These are phyloP conservation scores for Cryptus viduatorius DNA, from an alignment of 2,888 invertebrate genomes.

Conservation along the genomic window DNA sequence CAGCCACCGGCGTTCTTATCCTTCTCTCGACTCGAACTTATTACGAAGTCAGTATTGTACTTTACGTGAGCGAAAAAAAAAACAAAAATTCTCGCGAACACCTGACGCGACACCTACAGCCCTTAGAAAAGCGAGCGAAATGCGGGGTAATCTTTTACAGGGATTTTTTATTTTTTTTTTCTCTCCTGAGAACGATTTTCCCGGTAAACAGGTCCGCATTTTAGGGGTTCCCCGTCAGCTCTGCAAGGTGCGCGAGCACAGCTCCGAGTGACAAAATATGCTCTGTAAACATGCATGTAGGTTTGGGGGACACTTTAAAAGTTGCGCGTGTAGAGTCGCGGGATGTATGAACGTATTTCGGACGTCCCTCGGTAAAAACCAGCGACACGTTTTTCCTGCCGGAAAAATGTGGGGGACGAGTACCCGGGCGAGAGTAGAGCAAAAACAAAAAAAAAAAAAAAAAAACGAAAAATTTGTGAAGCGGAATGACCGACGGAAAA, in stretches of 20 bases:
- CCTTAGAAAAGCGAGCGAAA: not conserved
- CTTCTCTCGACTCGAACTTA: constrained; percentile 9
- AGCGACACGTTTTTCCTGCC: not conserved
- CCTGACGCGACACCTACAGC: not conserved
- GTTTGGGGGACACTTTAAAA: not conserved
- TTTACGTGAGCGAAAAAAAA: not conserved
- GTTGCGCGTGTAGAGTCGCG: not conserved
- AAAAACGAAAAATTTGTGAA: not conserved
- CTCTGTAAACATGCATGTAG: not conserved
- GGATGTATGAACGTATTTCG: constrained; percentile 19
- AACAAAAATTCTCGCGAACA: not conserved
- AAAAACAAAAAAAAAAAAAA: not conserved
- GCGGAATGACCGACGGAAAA: not conserved
- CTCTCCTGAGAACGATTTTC: too few relatives aligned
- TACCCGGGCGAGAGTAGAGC: not conserved
- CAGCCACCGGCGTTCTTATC: not conserved
- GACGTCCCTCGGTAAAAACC: not conserved
- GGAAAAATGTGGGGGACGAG: not conserved
- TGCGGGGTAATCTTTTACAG: not conserved
- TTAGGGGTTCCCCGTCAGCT: too few relatives aligned
- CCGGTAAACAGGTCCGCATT: too few relatives aligned
- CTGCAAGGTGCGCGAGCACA: too few relatives aligned
- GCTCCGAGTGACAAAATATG: too few relatives aligned
- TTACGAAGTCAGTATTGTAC: not conserved
- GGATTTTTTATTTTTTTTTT: not conserved